Evolutionary conservation across 2,113 vertebrate species (phyloP), one percentile per base, ranked within the genome.

Genomic region (Paratilapia polleni): DNA sequence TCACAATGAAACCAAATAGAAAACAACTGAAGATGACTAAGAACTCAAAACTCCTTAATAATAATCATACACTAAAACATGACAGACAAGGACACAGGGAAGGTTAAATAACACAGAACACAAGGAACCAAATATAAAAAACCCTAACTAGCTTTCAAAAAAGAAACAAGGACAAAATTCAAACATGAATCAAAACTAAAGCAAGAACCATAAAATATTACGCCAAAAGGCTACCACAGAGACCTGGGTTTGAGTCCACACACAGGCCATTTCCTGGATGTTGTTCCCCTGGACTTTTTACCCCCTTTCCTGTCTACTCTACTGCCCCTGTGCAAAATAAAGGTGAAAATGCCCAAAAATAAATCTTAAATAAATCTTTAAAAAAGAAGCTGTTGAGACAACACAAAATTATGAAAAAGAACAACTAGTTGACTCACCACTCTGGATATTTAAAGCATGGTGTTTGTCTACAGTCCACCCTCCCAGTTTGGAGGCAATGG

Each of bases 381-480:
- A 68, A 59, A 34, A 26, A 63, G 2, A 17, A 63, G 17, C 4
- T 24, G 11, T 12, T 62, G 20, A 14, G 70, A 78, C 60, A 3
- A 56, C n/a, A n/a, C n/a, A n/a, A 20, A 24, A 1, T 28, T 20
- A 70, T 52, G 17, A 31, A 52, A 70, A 61, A 0, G 20, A 34
- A 38, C 38, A 5, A 47, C 2, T 1, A 19, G 22, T 22, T 11
- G 75, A 94, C 97, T 94, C 90, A 99, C 98, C 98, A 12, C 98
- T 99, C 90, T 98, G 98, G 92, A 99, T 97, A 88, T 99, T 99
- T 82, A 99, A 97, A 80, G 98, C 97, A 4, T 99, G 98, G 74
- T 99, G 98, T 80, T 97, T 97, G 94, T 99, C 97, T 87, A 99
- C 86, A 17, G 96, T 97, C 98, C 98, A 99, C 19, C 98, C 97